Conservation (phyloP, 2,888 invertebrate genomes). For the Hartigia nigra region DNA sequence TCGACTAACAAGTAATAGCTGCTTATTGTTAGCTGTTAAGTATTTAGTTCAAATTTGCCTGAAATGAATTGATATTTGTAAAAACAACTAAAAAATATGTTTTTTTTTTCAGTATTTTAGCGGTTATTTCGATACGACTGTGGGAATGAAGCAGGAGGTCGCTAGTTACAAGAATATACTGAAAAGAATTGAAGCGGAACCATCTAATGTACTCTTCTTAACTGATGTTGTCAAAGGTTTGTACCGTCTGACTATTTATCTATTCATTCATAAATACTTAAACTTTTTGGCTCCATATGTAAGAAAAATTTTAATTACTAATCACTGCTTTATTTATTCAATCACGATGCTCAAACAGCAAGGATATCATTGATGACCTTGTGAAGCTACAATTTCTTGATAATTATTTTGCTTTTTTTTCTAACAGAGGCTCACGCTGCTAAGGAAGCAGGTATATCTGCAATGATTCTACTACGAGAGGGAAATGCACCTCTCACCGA, state of each 20-base stretch:
- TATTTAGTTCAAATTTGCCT: not conserved
- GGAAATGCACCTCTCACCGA: constrained; percentile 80
- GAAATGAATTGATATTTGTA: not conserved
- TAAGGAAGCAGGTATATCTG: constrained; percentile 76
- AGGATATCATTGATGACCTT: not conserved
- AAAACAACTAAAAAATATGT: not conserved
- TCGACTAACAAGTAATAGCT: not conserved
- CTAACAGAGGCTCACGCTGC: constrained; percentile 87
- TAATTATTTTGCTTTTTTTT: constrained; percentile 23
- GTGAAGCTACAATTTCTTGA: not conserved
- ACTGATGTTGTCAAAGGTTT: constrained; percentile 87
- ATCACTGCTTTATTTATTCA: not conserved
- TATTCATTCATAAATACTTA: not conserved
- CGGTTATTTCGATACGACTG: constrained; percentile 87
- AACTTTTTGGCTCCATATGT: not conserved
- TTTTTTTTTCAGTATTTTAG: constrained; percentile 70
- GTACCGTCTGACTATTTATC: constrained; percentile 17
- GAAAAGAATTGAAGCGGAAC: constrained; percentile 72
- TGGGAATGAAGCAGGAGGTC: constrained; percentile 83
- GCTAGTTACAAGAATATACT: constrained; percentile 84
- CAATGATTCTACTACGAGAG: constrained; percentile 79
- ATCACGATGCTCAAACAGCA: not conserved
- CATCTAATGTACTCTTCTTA: constrained; percentile 83
- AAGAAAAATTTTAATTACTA: not conserved
- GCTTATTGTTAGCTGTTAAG: not conserved